Percentiles rank a stretch among this genome's conserved stretches.
Conservation (phyloP, 2,113 vertebrate genomes). For the Morone chrysops region DNA sequence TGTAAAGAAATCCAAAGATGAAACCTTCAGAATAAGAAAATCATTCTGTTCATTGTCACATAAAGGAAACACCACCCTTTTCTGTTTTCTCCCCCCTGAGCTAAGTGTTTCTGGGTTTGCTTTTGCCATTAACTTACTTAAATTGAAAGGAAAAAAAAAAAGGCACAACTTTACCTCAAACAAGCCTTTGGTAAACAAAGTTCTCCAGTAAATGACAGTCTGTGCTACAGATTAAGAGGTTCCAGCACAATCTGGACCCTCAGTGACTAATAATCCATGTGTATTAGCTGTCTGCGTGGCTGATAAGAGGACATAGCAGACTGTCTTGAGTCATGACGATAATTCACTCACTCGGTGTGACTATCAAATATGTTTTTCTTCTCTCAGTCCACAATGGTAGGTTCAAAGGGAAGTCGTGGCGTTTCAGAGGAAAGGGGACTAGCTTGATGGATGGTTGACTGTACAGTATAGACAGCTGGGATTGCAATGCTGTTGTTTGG, state of each 20-base stretch:
- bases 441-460: conserved; percentile 66
- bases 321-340: conserved; percentile 28
- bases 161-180: conserved; percentile 3
- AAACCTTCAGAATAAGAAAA: background rate
- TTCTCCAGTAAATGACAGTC: conserved; percentile 28
- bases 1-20: background rate
- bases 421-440: conserved; percentile 42
- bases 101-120: background rate
- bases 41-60: background rate
- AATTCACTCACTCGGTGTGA: conserved; percentile 40
- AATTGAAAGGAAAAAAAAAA: conserved; percentile 2
- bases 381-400: conserved; percentile 24
- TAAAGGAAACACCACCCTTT: background rate
- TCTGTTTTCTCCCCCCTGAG: background rate
- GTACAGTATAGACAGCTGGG: conserved; percentile 69
- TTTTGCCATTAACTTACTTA: background rate
- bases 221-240: conserved; percentile 33
- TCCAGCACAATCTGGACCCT: conserved; percentile 34
- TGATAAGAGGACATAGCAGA: conserved; percentile 45
- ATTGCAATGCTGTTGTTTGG: conserved; percentile 53
- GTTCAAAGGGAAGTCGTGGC: conserved; percentile 62
- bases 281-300: conserved; percentile 42
- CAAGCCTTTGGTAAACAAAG: conserved; percentile 31
- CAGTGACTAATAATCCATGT: conserved; percentile 56
- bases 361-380: conserved; percentile 63